Evolutionary conservation across 2,797 vertebrate genomes (phyloP).

Genomic region (Perodicticus potto): DNA sequence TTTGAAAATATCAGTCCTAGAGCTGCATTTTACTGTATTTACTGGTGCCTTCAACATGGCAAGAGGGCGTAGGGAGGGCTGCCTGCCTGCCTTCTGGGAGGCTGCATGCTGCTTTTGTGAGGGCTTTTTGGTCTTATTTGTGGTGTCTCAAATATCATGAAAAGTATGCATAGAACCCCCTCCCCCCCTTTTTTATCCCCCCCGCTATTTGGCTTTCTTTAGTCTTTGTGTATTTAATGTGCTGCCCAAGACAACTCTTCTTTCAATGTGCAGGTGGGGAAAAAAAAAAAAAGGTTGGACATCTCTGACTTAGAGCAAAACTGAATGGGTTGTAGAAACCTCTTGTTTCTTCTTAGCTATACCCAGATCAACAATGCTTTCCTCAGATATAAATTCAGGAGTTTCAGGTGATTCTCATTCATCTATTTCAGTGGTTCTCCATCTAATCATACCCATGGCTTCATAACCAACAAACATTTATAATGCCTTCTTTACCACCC

Average conservation of each 20-base stretch:
- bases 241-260: too few species aligned
- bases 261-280: too few species aligned
- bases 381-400: neutral
- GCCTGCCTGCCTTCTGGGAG: too few species aligned
- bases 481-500: neutral
- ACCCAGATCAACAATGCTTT: neutral
- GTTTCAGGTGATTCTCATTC: neutral
- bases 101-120: too few species aligned
- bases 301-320: neutral
- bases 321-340: neutral
- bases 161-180: too few species aligned
- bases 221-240: too few species aligned
- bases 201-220: too few species aligned
- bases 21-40: neutral
- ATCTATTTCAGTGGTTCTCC: accelerated
- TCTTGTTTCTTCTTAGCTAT: neutral
- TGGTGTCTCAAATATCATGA: too few species aligned
- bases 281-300: too few species aligned
- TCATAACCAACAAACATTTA: neutral
- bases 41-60: neutral
- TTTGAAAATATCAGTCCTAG: neutral
- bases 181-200: too few species aligned
- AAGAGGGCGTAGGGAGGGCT: neutral
- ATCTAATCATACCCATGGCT: neutral
- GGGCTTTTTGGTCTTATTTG: too few species aligned